Base-by-base conservation (phyloP, 2,113 vertebrate species). In the Pluvialis apricaria region DNA sequence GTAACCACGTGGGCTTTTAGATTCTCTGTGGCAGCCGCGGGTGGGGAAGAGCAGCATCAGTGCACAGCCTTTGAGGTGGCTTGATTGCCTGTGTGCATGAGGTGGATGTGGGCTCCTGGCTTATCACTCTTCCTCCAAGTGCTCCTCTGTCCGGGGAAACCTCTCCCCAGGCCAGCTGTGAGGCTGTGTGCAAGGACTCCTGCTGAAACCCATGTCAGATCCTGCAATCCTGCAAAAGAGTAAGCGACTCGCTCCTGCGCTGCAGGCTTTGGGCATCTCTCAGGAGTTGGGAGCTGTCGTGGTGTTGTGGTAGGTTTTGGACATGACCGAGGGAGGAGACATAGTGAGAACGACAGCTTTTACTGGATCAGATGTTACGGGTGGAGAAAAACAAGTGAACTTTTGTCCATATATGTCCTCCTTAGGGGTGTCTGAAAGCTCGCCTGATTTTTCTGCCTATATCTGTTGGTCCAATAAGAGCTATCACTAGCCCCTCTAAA, bases 341-440 rank as follows among this genome's bases (percentile, higher is more conserved):
- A 1, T 21, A 51, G 29, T 52, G 61, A 76, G 65, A 92, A 87
- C 0, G 0, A 71, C 69, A 92, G 44, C 7, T 92, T 94, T 84
- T 92, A 89, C 44, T 60, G 28, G 19, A 72, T 84, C 52, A 44
- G 47, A 82, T 92, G 40, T 49, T 89, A 57, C 0, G 5, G 31
- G 44, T 85, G 57, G 31, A 68, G 81, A 89, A 92, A 95, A 91
- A 66, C 34, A 95, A 82, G 65, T 47, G n/a, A 91, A 85, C 36
- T 89, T 95, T 87, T 94, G 47, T 80, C 83, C 52, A 68, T 91
- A 76, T 76, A 79, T 87, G 52, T 91, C 65, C 65, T 61, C 36
- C n/a, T 62, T 58, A 54, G 44, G 70, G 54, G 49, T 85, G 10
- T 36, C 49, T n/a, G 4, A 93, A 85, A 57, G 21, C 66, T 80